Evolutionary conservation across 2,113 vertebrate genomes (phyloP), one percentile per base, ranked within the genome.

Genomic region (Ictidomys tridecemlineatus): DNA sequence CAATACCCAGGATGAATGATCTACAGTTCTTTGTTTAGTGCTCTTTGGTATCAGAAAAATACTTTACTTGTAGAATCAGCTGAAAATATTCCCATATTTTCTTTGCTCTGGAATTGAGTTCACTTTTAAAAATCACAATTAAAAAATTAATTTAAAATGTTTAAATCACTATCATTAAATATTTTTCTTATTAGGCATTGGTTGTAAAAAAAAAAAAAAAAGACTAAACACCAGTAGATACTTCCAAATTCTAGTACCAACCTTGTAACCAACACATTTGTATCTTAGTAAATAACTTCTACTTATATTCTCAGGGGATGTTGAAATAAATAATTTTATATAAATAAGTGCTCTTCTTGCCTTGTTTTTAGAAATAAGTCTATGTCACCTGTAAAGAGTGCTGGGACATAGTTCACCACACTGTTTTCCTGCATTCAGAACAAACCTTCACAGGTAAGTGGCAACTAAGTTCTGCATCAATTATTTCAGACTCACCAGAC

Each of bases 21-120:
- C 24, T 91, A 22, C 2, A 45, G 4, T 18, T 20, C 77, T 77
- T 67, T 79, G 2, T 22, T 86, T 12, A 63, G 56, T 48, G n/a
- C 5, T 73, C 28, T 85, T 39, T 26, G 14, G 30, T 34, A 53
- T 82, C 48, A 89, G 39, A 37, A 51, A 88, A 72, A 80, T 77
- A 30, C 16, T 8, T 67, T 76, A 82, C 37, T 26, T 78, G 4
- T 32, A 93, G 34, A 85, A 93, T 8, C 14, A 86, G 8, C 1
- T 88, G 70, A 78, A 97, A 88, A 96, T 70, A 90, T 39, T 67
- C 30, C 17, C 18, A 6, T 48, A 39, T 90, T 86, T 83, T 90
- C 80, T 92, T 14, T 79, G 34, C 65, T 91, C 83, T 74, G 24
- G 20, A 84, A 93, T 12, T 73, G 79, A 58, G 56, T 37, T 74